phyloP scores from a whole-genome alignment of 2,113 vertebrate species.

The Pollachius pollachius region DNA sequence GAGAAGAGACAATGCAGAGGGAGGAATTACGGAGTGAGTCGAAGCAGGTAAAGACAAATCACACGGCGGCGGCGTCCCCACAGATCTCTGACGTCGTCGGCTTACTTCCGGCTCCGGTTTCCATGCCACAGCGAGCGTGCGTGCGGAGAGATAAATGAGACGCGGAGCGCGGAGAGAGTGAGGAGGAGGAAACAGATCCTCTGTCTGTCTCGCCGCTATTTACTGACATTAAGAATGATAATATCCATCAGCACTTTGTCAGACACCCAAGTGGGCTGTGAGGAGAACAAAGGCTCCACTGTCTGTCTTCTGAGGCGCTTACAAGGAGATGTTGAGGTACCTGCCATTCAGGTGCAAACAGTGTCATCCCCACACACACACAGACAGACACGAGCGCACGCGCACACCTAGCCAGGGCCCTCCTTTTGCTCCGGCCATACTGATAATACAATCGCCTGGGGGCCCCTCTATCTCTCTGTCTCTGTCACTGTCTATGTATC shows the following conservation, averaged over 20 bases:
- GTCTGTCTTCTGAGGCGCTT: constrained; percentile 71
- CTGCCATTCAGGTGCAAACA: constrained; percentile 76
- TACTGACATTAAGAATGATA: constrained; percentile 86
- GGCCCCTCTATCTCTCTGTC: constrained; percentile 23
- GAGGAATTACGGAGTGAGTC: constrained; percentile 11
- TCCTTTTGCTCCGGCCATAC: constrained; percentile 50
- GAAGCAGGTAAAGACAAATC: no score
- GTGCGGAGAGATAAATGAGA: constrained; percentile 70
- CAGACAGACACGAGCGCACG: constrained; percentile 33
- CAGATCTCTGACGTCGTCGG: constrained; percentile 32
- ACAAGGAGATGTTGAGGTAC: constrained; percentile 76
- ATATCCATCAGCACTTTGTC: constrained; percentile 80
- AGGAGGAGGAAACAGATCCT: constrained; percentile 69
- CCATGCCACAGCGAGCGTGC: constrained; percentile 52
- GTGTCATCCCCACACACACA: constrained; percentile 69
- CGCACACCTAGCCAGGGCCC: constrained; percentile 6
- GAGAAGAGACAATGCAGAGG: constrained; percentile 17
- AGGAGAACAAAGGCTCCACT: constrained; percentile 77
- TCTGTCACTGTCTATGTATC: background rate
- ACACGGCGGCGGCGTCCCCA: no score
- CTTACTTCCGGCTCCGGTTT: constrained; percentile 71
- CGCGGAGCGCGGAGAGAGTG: constrained; percentile 33
- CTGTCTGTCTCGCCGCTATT: constrained; percentile 80
- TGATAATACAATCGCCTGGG: constrained; percentile 61
- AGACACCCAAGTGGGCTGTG: constrained; percentile 71